A percentile compares a stretch with the other conserved stretches of the same genome.
Evolutionary conservation across 53 echinoderm and acorn worm genomes (phyloP).

Genomic region (Paracentrotus lividus): DNA sequence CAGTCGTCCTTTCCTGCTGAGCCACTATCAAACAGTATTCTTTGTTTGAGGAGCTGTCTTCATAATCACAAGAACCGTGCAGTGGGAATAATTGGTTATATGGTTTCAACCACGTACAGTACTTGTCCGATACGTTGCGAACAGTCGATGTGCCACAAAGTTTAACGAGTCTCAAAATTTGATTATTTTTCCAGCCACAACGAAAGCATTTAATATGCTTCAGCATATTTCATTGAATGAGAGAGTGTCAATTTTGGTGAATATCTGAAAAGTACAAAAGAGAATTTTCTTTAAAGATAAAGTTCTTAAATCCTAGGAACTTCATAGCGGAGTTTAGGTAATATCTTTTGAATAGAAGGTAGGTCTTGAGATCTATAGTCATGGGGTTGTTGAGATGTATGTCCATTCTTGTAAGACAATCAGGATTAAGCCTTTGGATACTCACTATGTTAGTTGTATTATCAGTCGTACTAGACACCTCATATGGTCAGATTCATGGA

Average conservation of each 20-base stretch:
- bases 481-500: conserved; percentile 55
- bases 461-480: not conserved
- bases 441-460: not conserved
- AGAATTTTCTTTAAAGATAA: not conserved
- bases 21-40: not conserved
- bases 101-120: not conserved
- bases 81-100: not conserved
- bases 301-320: no score
- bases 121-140: not conserved
- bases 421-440: conserved; percentile 1
- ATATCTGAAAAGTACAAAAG: not conserved
- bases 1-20: conserved; percentile 13
- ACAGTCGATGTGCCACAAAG: not conserved
- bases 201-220: not conserved
- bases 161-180: not conserved
- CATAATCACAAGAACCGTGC: not conserved
- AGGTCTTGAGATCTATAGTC: not conserved
- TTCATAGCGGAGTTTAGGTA: not conserved
- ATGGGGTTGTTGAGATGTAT: not conserved
- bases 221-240: not conserved
- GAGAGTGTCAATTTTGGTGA: not conserved
- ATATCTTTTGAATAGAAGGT: not conserved
- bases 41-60: conserved; percentile 12
- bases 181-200: not conserved
- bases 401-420: not conserved